These are phyloP conservation scores for Hyperoplus immaculatus DNA, from an alignment of 2,797 vertebrate genomes.

Conservation along the genomic window DNA sequence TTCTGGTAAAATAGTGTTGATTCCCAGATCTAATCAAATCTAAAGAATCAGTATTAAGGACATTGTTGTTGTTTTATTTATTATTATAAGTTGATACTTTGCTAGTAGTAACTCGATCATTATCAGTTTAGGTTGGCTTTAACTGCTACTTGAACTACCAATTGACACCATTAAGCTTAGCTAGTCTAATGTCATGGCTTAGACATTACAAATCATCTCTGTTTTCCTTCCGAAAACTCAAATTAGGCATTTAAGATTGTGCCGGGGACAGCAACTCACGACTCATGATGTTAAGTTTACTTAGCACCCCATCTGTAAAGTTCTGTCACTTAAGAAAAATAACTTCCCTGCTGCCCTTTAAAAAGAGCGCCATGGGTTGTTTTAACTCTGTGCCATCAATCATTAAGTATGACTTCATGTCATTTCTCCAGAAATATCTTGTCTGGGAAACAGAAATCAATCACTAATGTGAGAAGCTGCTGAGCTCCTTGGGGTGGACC, in stretches of 20 bases:
- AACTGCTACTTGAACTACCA: not conserved
- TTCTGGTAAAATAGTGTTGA: too few relatives aligned
- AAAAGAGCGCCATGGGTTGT: conserved; percentile 4
- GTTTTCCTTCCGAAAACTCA: not conserved
- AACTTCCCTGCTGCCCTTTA: conserved; percentile 22
- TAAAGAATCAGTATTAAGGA: not conserved
- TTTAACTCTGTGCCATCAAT: conserved; percentile 46
- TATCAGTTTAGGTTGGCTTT: not conserved
- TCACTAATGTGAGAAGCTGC: conserved; percentile 42
- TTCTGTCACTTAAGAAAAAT: conserved; percentile 44
- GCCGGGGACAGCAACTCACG: not conserved
- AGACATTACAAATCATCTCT: not conserved
- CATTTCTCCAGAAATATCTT: conserved; percentile 36
- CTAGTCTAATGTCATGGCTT: not conserved
- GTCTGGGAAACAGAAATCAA: conserved; percentile 41
- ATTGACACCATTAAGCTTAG: not conserved
- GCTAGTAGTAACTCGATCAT: not conserved
- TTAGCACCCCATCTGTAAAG: not conserved
- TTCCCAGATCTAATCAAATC: too few relatives aligned
- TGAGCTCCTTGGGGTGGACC: conserved; percentile 48
- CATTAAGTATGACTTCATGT: conserved; percentile 10
- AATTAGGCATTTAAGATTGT: not conserved
- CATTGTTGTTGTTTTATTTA: not conserved
- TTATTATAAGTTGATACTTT: not conserved
- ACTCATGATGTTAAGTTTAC: not conserved